Conservation (phyloP, 2,888 invertebrate genomes). For the Coelinius sp. region DNA sequence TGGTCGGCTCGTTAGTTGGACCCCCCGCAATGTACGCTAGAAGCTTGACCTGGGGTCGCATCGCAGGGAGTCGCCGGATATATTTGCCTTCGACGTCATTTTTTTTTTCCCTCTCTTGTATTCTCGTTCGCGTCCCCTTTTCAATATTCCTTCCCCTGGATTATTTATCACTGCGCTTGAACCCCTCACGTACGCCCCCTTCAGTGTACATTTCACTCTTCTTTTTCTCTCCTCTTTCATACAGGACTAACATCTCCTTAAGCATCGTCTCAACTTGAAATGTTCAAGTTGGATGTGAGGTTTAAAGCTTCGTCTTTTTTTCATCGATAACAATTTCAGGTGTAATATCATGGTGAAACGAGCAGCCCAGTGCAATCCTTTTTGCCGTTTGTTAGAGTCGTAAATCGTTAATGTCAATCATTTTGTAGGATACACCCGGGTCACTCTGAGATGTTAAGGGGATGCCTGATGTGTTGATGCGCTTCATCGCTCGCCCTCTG, state of each 20-base stretch:
- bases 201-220: not conserved
- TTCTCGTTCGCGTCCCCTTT: conserved; percentile 27
- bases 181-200: conserved; percentile 24
- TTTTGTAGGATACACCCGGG: conserved; percentile 20
- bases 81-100: conserved; percentile 63
- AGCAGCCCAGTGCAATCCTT: not conserved
- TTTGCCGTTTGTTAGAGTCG: conserved; percentile 31
- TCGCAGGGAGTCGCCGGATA: conserved; percentile 64
- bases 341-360: conserved; percentile 13
- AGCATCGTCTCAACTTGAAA: not conserved
- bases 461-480: not conserved
- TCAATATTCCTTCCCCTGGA: conserved; percentile 18
- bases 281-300: not conserved
- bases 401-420: conserved; percentile 40
- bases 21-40: conserved; percentile 66
- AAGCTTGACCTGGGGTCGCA: conserved; percentile 66
- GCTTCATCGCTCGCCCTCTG: conserved; percentile 23
- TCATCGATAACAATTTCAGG: conserved; percentile 40
- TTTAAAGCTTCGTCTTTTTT: conserved; percentile 27
- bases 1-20: conserved; percentile 68
- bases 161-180: conserved; percentile 36
- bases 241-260: not conserved
- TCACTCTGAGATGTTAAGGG: not conserved
- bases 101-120: conserved; percentile 43
- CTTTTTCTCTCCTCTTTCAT: not conserved